Conservation (phyloP, 2,888 invertebrate species). For the Thelaira solivaga region DNA sequence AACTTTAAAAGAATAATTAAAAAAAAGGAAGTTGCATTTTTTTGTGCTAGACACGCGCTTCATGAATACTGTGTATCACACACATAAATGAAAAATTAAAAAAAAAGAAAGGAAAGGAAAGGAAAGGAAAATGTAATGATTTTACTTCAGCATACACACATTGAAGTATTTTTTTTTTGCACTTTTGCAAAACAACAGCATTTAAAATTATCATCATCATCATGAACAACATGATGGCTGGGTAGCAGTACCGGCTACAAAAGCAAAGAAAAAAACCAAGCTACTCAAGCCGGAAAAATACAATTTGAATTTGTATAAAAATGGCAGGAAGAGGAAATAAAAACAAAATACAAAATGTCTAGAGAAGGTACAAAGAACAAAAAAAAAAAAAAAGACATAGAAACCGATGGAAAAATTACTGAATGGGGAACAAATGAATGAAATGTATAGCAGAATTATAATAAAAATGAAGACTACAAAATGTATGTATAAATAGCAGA, state of each 20-base stretch:
- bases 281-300: conserved; percentile 62
- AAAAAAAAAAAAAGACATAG: too few species aligned
- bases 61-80: too few species aligned
- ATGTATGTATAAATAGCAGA: conserved; percentile 29
- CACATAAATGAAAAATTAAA: conserved; percentile 20
- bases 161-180: background rate
- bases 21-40: conserved; percentile 53
- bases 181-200: conserved; percentile 18
- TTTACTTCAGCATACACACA: background rate
- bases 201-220: conserved; percentile 30
- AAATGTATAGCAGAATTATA: conserved; percentile 41
- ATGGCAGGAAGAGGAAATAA: conserved; percentile 58
- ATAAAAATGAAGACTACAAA: conserved; percentile 34
- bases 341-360: conserved; percentile 54
- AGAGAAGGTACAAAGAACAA: conserved; percentile 21
- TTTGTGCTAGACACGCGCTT: conserved; percentile 52
- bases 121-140: too few species aligned
- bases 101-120: background rate
- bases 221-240: conserved; percentile 23
- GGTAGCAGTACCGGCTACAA: background rate
- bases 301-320: conserved; percentile 60
- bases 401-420: conserved; percentile 1
- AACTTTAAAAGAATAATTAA: conserved; percentile 43
- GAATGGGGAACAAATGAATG: conserved; percentile 41
- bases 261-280: conserved; percentile 15